Evolutionary conservation across 2,113 vertebrate species (phyloP).

Genomic region (Leptosomus discolor): DNA sequence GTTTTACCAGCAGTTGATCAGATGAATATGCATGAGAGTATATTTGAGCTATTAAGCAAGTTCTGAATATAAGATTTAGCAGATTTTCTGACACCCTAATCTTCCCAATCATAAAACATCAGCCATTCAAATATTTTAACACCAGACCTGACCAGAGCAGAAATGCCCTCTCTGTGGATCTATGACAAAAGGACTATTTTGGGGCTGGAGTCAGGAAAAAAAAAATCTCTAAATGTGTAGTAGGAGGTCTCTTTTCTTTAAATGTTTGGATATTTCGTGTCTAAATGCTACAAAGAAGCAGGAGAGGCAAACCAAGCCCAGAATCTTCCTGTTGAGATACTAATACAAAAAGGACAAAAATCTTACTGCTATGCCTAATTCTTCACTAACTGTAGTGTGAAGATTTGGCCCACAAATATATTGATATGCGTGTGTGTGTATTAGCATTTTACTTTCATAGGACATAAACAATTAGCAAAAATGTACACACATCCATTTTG

Average conservation of each 20-base stretch:
- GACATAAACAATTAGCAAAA: not conserved
- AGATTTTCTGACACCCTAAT: not conserved
- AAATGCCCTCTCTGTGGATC: not conserved
- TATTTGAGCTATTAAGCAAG: not conserved
- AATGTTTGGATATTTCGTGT: not conserved
- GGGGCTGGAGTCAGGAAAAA: not conserved
- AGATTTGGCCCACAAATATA: not conserved
- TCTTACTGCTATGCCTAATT: not conserved
- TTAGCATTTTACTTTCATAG: not conserved
- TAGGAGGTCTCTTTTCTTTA: not conserved
- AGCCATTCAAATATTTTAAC: not conserved
- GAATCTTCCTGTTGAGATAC: not conserved
- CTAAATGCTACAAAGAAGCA: not conserved
- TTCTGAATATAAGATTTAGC: not conserved
- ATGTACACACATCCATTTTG: not conserved
- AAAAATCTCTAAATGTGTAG: not conserved
- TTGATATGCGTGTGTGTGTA: not conserved
- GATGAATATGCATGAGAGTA: not conserved
- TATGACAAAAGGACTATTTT: not conserved
- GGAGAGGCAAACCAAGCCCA: rapidly evolving
- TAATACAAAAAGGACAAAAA: not conserved
- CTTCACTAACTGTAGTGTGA: not conserved
- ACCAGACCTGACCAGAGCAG: not conserved
- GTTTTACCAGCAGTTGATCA: not conserved
- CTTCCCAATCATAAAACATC: not conserved